A percentile compares a stretch with the other conserved stretches of the same genome.
Conservation (phyloP, 2,797 vertebrate species). For the Oophaga sylvatica region DNA sequence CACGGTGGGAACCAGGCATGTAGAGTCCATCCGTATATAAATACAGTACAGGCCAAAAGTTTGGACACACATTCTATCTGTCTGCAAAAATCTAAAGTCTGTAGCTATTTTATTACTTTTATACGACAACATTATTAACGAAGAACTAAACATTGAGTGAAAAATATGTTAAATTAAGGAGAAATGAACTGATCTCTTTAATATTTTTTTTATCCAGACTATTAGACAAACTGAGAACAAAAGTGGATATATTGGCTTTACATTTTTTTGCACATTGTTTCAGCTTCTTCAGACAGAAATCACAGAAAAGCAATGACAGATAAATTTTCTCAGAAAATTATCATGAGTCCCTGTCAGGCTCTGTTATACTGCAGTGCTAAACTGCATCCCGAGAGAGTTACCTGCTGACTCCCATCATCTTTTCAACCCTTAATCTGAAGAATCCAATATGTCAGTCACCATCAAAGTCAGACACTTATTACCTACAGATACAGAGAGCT, state of each 20-base stretch:
- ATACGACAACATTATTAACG: not conserved
- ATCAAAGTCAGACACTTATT: constrained; percentile 57
- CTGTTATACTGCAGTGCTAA: constrained; percentile 57
- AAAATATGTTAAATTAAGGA: not conserved
- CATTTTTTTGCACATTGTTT: constrained; percentile 28
- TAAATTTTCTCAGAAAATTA: constrained; percentile 55
- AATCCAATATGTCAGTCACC: constrained; percentile 60
- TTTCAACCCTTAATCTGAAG: constrained; percentile 57
- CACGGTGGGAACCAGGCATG: too few species aligned
- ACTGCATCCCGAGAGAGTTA: constrained; percentile 56
- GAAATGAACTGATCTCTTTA: not conserved
- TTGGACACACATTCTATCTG: too few species aligned
- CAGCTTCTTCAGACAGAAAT: constrained; percentile 47
- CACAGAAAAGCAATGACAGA: constrained; percentile 44
- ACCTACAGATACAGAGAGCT: constrained; percentile 44
- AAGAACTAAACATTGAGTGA: not conserved
- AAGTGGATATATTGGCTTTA: constrained; percentile 22
- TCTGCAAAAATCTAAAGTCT: not conserved
- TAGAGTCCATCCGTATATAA: too few species aligned
- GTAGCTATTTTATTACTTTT: not conserved
- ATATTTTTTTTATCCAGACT: constrained; percentile 3
- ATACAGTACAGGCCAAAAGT: too few species aligned
- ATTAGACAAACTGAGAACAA: constrained; percentile 24
- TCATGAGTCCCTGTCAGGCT: constrained; percentile 56
- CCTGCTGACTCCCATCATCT: constrained; percentile 61